Evolutionary conservation across 2,888 invertebrate species (phyloP).

Genomic region (Hipparchia semele): DNA sequence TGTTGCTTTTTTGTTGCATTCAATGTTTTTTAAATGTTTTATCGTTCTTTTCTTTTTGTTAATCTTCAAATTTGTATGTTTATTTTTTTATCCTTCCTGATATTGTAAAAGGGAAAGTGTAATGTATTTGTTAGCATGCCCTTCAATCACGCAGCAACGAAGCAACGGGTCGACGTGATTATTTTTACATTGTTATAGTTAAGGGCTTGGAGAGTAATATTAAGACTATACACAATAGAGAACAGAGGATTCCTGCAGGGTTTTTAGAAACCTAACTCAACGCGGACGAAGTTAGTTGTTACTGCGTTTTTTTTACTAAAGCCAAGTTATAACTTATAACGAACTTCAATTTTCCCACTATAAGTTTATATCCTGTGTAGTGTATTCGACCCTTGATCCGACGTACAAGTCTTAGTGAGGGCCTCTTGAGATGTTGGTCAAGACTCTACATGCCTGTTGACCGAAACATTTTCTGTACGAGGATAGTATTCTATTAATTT

Average conservation of each 20-base stretch:
- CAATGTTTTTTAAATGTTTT: not conserved
- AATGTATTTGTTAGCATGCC: too few relatives aligned
- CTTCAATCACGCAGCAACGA: too few relatives aligned
- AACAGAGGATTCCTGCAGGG: too few relatives aligned
- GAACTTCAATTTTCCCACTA: not conserved
- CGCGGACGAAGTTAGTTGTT: too few relatives aligned
- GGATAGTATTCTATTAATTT: not conserved
- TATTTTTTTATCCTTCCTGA: too few relatives aligned
- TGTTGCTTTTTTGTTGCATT: not conserved
- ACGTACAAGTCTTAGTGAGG: not conserved
- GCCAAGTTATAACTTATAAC: not conserved
- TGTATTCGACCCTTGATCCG: constrained; percentile 5
- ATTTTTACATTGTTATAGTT: too few relatives aligned
- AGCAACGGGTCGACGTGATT: too few relatives aligned
- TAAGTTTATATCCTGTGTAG: not conserved
- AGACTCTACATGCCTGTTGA: constrained; percentile 4
- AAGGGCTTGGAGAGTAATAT: too few relatives aligned
- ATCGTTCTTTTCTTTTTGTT: not conserved
- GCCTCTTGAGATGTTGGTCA: constrained; percentile 15
- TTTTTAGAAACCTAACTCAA: too few relatives aligned
- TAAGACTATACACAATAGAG: too few relatives aligned
- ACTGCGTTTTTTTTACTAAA: not conserved
- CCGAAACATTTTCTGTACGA: constrained; percentile 6
- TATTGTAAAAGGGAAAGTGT: too few relatives aligned
- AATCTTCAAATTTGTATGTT: not conserved